Conservation (phyloP, 2,888 invertebrate genomes). For the Philereme transversata region DNA sequence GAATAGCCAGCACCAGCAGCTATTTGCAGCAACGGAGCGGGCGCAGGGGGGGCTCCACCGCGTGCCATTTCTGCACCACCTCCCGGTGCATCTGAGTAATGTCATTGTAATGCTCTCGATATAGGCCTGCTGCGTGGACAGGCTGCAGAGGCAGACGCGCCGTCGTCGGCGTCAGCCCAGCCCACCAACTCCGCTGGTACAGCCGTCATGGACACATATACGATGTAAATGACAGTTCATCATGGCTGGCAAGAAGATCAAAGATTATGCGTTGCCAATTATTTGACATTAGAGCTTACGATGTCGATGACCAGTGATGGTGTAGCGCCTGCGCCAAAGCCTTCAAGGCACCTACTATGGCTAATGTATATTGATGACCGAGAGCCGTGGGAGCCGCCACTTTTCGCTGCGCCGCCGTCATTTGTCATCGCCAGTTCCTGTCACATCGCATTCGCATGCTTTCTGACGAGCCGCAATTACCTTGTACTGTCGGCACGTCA, state of each 20-base stretch:
- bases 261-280: conserved; percentile 45
- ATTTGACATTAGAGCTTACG: conserved; percentile 44
- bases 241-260: conserved; percentile 36
- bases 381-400: conserved; percentile 66
- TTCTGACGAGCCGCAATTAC: conserved; percentile 76
- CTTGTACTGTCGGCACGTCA: conserved; percentile 70
- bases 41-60: conserved; percentile 67
- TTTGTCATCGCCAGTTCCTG: conserved; percentile 78
- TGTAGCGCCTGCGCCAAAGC: conserved; percentile 35
- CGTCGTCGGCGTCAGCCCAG: conserved; percentile 58
- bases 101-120: conserved; percentile 82
- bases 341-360: conserved; percentile 40
- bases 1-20: conserved; percentile 81
- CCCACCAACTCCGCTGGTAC: conserved; percentile 35
- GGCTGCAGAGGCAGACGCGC: conserved; percentile 62
- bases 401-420: conserved; percentile 58
- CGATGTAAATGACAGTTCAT: conserved; percentile 43
- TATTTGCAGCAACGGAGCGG: conserved; percentile 77
- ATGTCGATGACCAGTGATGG: conserved; percentile 39
- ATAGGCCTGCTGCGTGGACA: conserved; percentile 69
- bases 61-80: conserved; percentile 83
- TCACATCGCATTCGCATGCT: conserved; percentile 70
- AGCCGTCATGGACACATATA: conserved; percentile 29
- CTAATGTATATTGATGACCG: conserved; percentile 71
- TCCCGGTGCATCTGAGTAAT: conserved; percentile 84